Conservation (phyloP, 2,888 invertebrate genomes). For the Pristionchus entomophagus region DNA sequence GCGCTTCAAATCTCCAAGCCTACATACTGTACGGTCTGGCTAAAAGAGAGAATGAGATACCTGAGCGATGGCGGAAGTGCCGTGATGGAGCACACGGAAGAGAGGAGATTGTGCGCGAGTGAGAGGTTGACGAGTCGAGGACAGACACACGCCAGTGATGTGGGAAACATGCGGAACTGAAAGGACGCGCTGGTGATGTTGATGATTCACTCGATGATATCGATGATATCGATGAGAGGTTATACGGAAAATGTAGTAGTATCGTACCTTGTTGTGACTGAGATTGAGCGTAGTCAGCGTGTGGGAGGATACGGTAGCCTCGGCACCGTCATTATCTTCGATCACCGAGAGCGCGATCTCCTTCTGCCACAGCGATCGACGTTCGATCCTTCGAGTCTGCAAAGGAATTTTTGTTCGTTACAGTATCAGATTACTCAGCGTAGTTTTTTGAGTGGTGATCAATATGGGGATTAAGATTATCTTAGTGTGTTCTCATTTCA, state of each 20-base stretch:
- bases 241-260: neutral
- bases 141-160: conserved; percentile 90
- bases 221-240: no score
- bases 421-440: no score
- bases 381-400: conserved; percentile 79
- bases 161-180: conserved; percentile 89
- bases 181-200: conserved; percentile 25
- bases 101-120: conserved; percentile 87
- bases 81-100: conserved; percentile 78
- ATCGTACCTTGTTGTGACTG: conserved; percentile 86
- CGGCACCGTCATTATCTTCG: conserved; percentile 58
- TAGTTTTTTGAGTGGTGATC: no score
- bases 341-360: conserved; percentile 62
- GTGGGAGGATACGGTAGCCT: conserved; percentile 55
- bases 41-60: neutral
- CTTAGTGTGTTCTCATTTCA: no score
- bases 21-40: no score
- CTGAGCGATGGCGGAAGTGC: conserved; percentile 60
- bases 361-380: conserved; percentile 83
- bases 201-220: no score
- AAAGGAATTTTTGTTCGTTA: no score
- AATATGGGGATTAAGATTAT: no score
- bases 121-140: conserved; percentile 89
- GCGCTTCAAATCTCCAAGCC: neutral
- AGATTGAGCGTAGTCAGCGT: conserved; percentile 86